A percentile compares a stretch with the other conserved stretches of the same genome.
These are phyloP conservation scores for Phyllostomus hastatus DNA, from an alignment of 2,113 vertebrate genomes.

Conservation along the genomic window DNA sequence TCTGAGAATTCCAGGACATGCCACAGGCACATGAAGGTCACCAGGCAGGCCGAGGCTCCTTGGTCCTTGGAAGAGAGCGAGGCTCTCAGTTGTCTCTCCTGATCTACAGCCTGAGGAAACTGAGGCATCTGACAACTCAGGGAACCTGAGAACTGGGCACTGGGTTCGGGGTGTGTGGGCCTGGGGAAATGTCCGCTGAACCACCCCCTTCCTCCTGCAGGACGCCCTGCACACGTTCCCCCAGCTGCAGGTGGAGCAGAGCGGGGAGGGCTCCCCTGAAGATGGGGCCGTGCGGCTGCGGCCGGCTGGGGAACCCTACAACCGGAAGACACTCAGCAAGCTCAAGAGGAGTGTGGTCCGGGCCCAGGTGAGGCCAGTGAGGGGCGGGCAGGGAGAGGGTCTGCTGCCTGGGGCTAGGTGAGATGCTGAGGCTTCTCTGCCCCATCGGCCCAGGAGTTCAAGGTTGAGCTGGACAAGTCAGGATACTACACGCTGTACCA, in stretches of 20 bases:
- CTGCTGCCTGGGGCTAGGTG: fast-evolving
- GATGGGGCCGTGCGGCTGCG: slow-evolving; percentile 87
- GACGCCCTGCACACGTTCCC: slow-evolving; percentile 90
- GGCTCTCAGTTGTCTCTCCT: neutral
- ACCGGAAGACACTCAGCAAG: slow-evolving; percentile 94
- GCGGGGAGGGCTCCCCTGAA: slow-evolving; percentile 67
- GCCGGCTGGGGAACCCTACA: slow-evolving; percentile 90
- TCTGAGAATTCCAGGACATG: too few species aligned
- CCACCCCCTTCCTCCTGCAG: slow-evolving; percentile 65
- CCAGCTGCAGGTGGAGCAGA: slow-evolving; percentile 83
- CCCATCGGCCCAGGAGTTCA: slow-evolving; percentile 85
- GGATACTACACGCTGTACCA: slow-evolving; percentile 93
- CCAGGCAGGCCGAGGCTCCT: neutral
- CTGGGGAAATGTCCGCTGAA: neutral
- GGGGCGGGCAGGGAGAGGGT: fast-evolving
- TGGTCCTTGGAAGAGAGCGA: neutral
- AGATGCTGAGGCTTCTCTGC: slow-evolving; percentile 56
- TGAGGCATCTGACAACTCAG: neutral
- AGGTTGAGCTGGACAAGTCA: slow-evolving; percentile 90
- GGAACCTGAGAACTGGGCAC: neutral
- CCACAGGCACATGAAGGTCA: neutral
- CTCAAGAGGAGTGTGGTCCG: slow-evolving; percentile 92
- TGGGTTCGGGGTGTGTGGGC: neutral
- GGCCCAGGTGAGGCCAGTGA: slow-evolving; percentile 84
- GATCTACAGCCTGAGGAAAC: neutral